These are phyloP conservation scores for Corythucha ciliata DNA, from an alignment of 2,888 invertebrate species.

Conservation along the genomic window DNA sequence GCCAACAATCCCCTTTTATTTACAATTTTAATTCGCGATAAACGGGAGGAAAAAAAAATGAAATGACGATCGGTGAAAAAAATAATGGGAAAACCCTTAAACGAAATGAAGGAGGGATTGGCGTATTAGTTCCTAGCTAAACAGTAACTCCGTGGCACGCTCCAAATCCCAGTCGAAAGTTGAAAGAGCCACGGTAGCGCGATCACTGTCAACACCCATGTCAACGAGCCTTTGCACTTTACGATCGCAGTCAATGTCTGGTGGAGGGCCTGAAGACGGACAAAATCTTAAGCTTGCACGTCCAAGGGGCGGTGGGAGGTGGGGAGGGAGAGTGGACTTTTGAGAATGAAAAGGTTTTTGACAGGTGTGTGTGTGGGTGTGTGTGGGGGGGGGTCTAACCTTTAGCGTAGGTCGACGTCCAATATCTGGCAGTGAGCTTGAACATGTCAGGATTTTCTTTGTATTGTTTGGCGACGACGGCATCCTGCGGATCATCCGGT, in stretches of 20 bases:
- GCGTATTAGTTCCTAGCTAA: conserved; percentile 62
- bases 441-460: conserved; percentile 82
- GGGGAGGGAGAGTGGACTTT: too few species aligned
- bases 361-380: too few species aligned
- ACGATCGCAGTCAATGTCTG: conserved; percentile 68
- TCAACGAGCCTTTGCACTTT: conserved; percentile 81
- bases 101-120: too few species aligned
- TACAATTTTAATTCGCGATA: too few species aligned
- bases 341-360: too few species aligned
- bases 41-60: too few species aligned
- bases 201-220: conserved; percentile 57
- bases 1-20: too few species aligned
- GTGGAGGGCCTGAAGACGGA: conserved; percentile 62
- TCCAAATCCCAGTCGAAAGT: conserved; percentile 57
- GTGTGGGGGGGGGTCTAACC: too few species aligned
- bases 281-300: too few species aligned
- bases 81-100: too few species aligned
- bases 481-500: conserved; percentile 90
- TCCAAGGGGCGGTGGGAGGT: too few species aligned
- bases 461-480: conserved; percentile 95
- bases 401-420: conserved; percentile 91
- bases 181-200: conserved; percentile 19
- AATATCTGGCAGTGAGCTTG: conserved; percentile 83
- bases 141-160: conserved; percentile 79
- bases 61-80: too few species aligned